Evolutionary conservation across 2,888 invertebrate species (phyloP).

Genomic region (Epirrita christyi): DNA sequence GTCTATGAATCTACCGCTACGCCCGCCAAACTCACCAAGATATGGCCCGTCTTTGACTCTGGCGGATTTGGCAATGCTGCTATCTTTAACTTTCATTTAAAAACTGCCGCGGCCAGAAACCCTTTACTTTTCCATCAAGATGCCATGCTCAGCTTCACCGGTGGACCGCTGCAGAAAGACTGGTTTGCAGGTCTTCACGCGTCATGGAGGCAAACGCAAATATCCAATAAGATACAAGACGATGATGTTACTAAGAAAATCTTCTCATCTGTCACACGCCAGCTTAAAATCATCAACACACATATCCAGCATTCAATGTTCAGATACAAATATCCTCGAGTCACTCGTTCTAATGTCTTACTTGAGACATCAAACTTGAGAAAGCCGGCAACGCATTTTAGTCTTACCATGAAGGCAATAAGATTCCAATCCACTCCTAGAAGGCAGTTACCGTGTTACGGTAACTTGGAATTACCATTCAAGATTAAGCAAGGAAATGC

Average conservation of each 20-base stretch:
- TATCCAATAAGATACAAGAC: conserved; percentile 57
- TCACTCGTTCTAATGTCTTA: conserved; percentile 73
- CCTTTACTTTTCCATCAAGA: conserved; percentile 59
- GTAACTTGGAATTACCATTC: conserved; percentile 74
- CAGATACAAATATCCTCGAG: conserved; percentile 75
- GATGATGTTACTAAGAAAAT: conserved; percentile 70
- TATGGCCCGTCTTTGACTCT: conserved; percentile 82
- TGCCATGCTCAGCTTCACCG: conserved; percentile 46
- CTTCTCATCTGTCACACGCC: conserved; percentile 74
- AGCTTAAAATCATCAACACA: conserved; percentile 72
- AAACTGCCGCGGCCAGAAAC: conserved; percentile 53
- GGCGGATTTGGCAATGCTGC: conserved; percentile 71
- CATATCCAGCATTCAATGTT: conserved; percentile 73
- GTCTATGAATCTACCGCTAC: conserved; percentile 62
- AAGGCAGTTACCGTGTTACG: conserved; percentile 76
- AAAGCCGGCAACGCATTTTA: conserved; percentile 64
- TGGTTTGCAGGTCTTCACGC: conserved; percentile 67
- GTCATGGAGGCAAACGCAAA: conserved; percentile 66
- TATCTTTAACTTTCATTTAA: conserved; percentile 60
- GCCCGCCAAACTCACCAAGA: conserved; percentile 71
- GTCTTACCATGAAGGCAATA: conserved; percentile 67
- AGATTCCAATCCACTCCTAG: conserved; percentile 71
- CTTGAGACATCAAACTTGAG: conserved; percentile 63
- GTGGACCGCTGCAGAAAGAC: conserved; percentile 50
- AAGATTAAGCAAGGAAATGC: conserved; percentile 72